Evolutionary conservation across 2,113 vertebrate species (phyloP), one percentile per base, ranked within the genome.

Genomic region (Cheirogaleus medius): DNA sequence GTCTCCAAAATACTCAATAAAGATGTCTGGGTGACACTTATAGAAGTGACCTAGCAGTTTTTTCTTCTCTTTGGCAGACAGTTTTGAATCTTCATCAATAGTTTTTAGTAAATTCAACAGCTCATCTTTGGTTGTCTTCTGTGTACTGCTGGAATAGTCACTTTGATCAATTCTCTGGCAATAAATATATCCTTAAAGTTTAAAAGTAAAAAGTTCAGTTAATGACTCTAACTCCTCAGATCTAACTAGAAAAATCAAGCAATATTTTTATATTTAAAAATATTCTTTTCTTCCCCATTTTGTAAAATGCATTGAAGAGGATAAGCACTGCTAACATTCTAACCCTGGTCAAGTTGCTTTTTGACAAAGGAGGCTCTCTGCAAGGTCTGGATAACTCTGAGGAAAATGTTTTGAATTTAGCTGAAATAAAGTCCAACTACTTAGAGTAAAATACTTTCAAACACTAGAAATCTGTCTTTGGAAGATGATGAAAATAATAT

Each of bases 1-100:
- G 83, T 99, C 99, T 96, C 99, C 99, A 99, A 99, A 99, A 98
- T 99, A 99, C 81, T 99, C 99, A 97, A 99, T 98, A 98, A 99
- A 99, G 97, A 99, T 99, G 60, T 99, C 98, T 3, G 99, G 99
- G 82, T 99, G 99, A 94, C 99, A 99, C 98, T 99, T 99, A 66
- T 99, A 99, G 98, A 99, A 99, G 87, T 99, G 99, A 94, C 98
- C 99, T 78, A 99, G 98, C 92, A 99, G 97, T 23, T 99, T 99
- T 87, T 99, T 99, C 98, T 99, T 99, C 81, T 99, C 99, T 98
- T 99, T 99, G 83, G 98, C 82, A 80, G 99, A 99, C 44, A 99
- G 98, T 94, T 98, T 99, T 20, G 99, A 97, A 97, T 99, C 99
- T 95, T 99, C 99, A 73, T 99, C 99, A 90, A 99, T 99, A 15